These are phyloP conservation scores for Atopsyche davidsoni DNA, from an alignment of 1,140 invertebrate genomes.

Conservation along the genomic window DNA sequence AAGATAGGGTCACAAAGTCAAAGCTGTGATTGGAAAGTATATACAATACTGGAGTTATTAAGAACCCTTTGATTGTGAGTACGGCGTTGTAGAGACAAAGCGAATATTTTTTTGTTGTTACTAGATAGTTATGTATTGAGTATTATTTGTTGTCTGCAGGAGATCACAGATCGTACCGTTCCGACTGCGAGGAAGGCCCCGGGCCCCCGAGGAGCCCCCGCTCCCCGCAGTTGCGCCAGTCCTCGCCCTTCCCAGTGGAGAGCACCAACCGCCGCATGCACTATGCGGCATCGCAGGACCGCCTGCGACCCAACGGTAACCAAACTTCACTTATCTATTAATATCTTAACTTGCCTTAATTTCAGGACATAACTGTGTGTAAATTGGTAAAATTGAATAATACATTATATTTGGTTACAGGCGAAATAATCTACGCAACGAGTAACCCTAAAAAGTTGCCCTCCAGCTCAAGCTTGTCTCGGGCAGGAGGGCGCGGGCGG, in stretches of 20 bases:
- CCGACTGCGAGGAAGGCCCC: conserved; percentile 24
- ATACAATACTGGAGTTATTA: too few relatives aligned
- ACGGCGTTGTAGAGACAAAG: too few relatives aligned
- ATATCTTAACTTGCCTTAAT: too few relatives aligned
- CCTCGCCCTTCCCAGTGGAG: conserved; percentile 61
- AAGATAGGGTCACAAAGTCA: too few relatives aligned
- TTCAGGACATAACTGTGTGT: too few relatives aligned
- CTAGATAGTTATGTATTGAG: too few relatives aligned
- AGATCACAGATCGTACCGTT: conserved; percentile 25
- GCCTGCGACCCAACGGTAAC: conserved; percentile 48
- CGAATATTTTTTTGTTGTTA: too few relatives aligned
- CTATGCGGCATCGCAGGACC: conserved; percentile 44
- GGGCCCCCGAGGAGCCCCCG: conserved; percentile 38
- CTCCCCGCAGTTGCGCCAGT: conserved; percentile 53
- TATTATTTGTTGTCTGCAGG: conserved; percentile 14
- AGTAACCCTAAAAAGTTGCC: conserved; percentile 28
- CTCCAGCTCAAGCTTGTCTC: conserved; percentile 25
- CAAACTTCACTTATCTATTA: too few relatives aligned
- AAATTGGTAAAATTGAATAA: too few relatives aligned
- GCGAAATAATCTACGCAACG: conserved; percentile 28
- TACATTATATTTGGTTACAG: conserved; percentile 9
- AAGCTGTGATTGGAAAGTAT: too few relatives aligned
- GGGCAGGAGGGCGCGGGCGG: conserved; percentile 20
- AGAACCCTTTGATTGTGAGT: too few relatives aligned
- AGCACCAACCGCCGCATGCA: conserved; percentile 55